A percentile compares a stretch with the other conserved stretches of the same genome.
Conservation (phyloP, 2,888 invertebrate genomes). For the Xanthostigma xanthostigma region DNA sequence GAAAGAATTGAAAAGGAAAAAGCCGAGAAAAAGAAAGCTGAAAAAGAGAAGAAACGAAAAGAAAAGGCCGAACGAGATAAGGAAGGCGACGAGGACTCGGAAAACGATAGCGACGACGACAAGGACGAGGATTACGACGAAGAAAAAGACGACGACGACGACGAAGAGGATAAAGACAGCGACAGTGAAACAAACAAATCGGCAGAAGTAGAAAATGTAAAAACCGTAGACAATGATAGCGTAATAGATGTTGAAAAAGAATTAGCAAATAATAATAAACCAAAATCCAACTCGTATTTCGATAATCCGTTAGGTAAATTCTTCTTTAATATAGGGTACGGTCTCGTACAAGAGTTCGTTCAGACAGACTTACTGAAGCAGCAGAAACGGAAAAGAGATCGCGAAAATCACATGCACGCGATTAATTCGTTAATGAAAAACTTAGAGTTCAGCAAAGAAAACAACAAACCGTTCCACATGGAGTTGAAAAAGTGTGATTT, state of each 20-base stretch:
- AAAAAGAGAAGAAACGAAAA: conserved; percentile 17
- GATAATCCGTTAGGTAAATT: conserved; percentile 79
- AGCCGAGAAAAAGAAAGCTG: conserved; percentile 22
- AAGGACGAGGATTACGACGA: conserved; percentile 25
- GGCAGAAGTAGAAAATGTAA: conserved; percentile 13
- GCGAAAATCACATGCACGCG: conserved; percentile 48
- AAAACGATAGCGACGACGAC: conserved; percentile 24
- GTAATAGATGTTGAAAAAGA: conserved; percentile 22
- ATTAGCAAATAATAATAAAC: conserved; percentile 16
- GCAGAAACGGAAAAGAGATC: conserved; percentile 70
- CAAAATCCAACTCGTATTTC: conserved; percentile 53
- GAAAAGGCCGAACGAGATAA: conserved; percentile 22
- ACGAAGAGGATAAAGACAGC: conserved; percentile 15
- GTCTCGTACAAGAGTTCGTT: conserved; percentile 82
- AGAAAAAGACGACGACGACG: conserved; percentile 22
- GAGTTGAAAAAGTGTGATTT: conserved; percentile 70
- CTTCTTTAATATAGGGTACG: conserved; percentile 80
- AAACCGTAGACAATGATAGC: conserved; percentile 16
- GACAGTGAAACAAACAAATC: conserved; percentile 19
- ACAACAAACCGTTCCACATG: conserved; percentile 64
- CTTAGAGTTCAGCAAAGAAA: conserved; percentile 72
- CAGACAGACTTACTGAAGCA: conserved; percentile 82
- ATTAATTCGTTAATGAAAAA: conserved; percentile 72
- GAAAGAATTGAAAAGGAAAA: conserved; percentile 21
- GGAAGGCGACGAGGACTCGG: conserved; percentile 32